These are phyloP conservation scores for Calyptomena viridis DNA, from an alignment of 2,113 vertebrate species.

Conservation along the genomic window DNA sequence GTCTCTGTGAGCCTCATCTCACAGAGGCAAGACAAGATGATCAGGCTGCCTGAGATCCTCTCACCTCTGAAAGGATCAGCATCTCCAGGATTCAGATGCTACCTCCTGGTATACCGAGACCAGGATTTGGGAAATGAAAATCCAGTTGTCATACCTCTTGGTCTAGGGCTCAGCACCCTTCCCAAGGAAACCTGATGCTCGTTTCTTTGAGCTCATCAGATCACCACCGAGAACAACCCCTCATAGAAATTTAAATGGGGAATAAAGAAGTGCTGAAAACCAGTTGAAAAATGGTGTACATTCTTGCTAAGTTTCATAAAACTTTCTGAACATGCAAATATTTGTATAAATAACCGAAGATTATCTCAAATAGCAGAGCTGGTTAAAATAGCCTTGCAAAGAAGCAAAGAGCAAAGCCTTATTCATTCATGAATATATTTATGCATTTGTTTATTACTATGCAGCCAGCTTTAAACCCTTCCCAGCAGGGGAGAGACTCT, in stretches of 20 bases:
- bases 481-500: conserved; percentile 29
- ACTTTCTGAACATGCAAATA: not conserved
- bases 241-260: not conserved
- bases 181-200: not conserved
- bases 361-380: not conserved
- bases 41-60: not conserved
- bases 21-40: not conserved
- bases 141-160: not conserved
- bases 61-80: accelerated
- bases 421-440: conserved; percentile 30
- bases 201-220: not conserved
- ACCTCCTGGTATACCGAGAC: not conserved
- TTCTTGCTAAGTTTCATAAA: not conserved
- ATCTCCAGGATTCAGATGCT: not conserved
- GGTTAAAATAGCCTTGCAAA: conserved; percentile 32
- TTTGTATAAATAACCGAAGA: not conserved
- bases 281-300: not conserved
- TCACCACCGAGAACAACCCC: not conserved
- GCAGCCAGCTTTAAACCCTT: conserved; percentile 44
- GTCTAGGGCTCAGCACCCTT: not conserved
- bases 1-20: not conserved
- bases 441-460: conserved; percentile 52
- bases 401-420: conserved; percentile 39
- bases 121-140: not conserved
- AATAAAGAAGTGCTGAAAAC: not conserved